phyloP scores from a whole-genome alignment of 2,797 vertebrate genomes.

The Brachyalestes nurse region DNA sequence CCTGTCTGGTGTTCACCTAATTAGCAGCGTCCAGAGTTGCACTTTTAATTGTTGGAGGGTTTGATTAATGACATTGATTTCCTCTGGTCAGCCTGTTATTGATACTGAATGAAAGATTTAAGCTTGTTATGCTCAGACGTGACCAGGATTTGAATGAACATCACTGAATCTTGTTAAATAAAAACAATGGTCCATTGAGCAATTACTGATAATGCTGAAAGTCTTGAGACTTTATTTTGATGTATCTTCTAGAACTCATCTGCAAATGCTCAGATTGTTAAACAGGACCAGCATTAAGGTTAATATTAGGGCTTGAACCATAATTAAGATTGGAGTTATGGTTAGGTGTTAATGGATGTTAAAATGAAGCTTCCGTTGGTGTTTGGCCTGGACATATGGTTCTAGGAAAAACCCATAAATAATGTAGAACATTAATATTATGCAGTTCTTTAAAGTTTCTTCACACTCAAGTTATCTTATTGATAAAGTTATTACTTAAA shows the following conservation, averaged over 20 bases:
- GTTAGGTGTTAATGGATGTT: no score
- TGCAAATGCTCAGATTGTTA: neutral
- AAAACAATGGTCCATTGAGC: neutral
- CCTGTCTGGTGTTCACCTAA: neutral
- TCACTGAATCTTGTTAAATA: neutral
- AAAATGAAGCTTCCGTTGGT: no score
- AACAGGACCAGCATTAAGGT: neutral
- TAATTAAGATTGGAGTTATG: neutral
- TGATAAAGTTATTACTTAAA: no score
- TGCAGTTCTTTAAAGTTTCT: no score
- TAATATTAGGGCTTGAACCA: neutral
- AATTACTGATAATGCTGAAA: neutral
- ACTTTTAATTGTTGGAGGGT: conserved; percentile 10
- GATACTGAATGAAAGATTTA: neutral
- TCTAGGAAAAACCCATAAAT: no score
- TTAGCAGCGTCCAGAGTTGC: neutral
- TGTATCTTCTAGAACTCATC: neutral
- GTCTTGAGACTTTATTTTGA: neutral
- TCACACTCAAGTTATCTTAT: no score
- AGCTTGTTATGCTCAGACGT: neutral
- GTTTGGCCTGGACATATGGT: no score
- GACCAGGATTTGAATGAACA: neutral
- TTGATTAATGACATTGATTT: conserved; percentile 1
- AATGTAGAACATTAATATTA: no score
- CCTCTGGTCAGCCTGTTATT: neutral